Evolutionary conservation across 2,888 invertebrate genomes (phyloP).

Genomic region (Lydus trimaculatus): DNA sequence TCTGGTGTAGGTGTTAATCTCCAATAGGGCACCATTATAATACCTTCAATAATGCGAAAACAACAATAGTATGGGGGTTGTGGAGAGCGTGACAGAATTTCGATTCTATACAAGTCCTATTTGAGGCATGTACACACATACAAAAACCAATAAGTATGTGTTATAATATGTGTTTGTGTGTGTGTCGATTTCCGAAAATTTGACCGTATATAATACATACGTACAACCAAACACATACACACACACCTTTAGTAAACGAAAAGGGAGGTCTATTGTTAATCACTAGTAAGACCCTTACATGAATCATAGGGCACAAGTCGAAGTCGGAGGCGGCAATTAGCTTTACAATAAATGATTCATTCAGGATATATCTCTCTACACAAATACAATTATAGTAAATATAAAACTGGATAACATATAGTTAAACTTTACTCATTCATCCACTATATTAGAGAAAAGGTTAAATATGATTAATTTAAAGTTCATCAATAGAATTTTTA

Average conservation of each 20-base stretch:
- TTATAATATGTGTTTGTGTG: too few species aligned
- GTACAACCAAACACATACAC: background rate
- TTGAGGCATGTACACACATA: background rate
- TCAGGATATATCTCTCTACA: slow-evolving; percentile 15
- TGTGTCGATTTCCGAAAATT: background rate
- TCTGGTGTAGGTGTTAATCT: slow-evolving; percentile 14
- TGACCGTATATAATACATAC: background rate
- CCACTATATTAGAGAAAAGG: slow-evolving; percentile 17
- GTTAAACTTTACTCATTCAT: slow-evolving; percentile 27
- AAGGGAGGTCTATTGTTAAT: slow-evolving; percentile 20
- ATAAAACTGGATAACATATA: slow-evolving; percentile 31
- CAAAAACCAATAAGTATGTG: slow-evolving; percentile 11
- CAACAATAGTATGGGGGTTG: background rate
- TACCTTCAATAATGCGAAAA: slow-evolving; percentile 13
- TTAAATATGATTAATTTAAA: slow-evolving; percentile 30
- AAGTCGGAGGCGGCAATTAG: slow-evolving; percentile 25
- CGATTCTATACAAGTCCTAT: background rate
- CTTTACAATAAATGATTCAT: slow-evolving; percentile 28
- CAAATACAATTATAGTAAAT: slow-evolving; percentile 25
- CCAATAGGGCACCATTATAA: slow-evolving; percentile 2
- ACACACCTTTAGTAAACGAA: slow-evolving; percentile 11
- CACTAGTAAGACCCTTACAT: slow-evolving; percentile 15
- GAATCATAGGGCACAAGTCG: slow-evolving; percentile 21
- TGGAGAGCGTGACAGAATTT: slow-evolving; percentile 11
- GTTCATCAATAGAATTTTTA: slow-evolving; percentile 18